phyloP scores from a whole-genome alignment of 53 echinoderm and acorn worm genomes.

The Glandiceps talaboti region DNA sequence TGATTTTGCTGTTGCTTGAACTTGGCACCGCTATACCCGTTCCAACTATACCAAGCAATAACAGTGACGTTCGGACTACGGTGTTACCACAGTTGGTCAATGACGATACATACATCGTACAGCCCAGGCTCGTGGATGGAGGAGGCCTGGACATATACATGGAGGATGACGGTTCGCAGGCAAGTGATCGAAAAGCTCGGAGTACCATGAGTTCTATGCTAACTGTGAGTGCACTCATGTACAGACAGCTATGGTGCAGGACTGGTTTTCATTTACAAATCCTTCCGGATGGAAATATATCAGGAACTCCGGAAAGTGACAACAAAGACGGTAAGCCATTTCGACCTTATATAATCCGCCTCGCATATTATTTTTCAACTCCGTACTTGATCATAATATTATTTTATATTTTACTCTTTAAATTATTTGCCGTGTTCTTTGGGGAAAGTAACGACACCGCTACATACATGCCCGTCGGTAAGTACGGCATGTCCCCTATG shows the following conservation, averaged over 20 bases:
- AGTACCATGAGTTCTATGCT: not conserved
- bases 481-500: too few relatives aligned
- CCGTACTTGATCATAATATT: too few relatives aligned
- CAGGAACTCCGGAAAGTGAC: not conserved
- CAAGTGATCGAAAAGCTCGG: not conserved
- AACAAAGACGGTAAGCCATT: not conserved
- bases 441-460: too few relatives aligned
- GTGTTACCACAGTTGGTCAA: not conserved
- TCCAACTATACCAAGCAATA: not conserved
- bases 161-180: not conserved
- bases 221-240: not conserved
- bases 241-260: not conserved
- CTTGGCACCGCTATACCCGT: not conserved
- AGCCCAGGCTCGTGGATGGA: too few relatives aligned
- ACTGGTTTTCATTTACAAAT: not conserved
- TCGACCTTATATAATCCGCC: too few relatives aligned
- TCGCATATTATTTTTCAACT: too few relatives aligned
- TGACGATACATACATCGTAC: too few relatives aligned
- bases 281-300: not conserved
- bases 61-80: not conserved
- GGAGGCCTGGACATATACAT: too few relatives aligned
- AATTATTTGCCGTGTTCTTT: too few relatives aligned
- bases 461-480: too few relatives aligned
- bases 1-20: not conserved
- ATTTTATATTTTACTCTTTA: too few relatives aligned